These are phyloP conservation scores for Ornithorhynchus anatinus DNA, from an alignment of 2,113 vertebrate species.

Conservation along the genomic window DNA sequence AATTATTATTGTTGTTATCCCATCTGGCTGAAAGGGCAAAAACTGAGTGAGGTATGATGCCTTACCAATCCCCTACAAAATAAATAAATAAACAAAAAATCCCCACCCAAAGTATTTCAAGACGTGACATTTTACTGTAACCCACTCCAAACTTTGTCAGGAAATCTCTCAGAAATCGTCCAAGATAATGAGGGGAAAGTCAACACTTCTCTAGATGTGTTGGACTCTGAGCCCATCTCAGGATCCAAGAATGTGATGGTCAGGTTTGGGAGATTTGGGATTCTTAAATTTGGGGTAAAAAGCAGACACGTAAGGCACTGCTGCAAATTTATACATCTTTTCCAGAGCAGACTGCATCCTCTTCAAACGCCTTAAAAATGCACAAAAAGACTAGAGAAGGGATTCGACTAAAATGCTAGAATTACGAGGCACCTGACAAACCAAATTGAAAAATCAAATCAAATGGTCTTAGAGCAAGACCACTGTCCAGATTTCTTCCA, in stretches of 20 bases:
- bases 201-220: background rate
- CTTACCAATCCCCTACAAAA: no score
- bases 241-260: no score
- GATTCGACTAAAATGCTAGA: no score
- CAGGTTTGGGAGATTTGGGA: no score
- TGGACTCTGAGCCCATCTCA: background rate
- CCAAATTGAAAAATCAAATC: rapidly evolving
- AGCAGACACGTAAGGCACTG: no score
- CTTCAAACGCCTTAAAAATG: rapidly evolving
- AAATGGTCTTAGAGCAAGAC: background rate
- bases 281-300: no score
- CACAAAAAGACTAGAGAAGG: background rate
- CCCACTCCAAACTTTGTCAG: background rate
- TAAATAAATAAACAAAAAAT: background rate
- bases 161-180: background rate
- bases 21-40: background rate
- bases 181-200: background rate
- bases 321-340: no score
- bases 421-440: background rate
- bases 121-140: background rate
- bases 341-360: no score
- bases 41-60: background rate
- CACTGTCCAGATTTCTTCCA: rapidly evolving
- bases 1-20: background rate
- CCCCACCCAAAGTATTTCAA: background rate